Evolutionary conservation across 1,140 invertebrate species (phyloP).

Genomic region (Hylaeus anthracinus): DNA sequence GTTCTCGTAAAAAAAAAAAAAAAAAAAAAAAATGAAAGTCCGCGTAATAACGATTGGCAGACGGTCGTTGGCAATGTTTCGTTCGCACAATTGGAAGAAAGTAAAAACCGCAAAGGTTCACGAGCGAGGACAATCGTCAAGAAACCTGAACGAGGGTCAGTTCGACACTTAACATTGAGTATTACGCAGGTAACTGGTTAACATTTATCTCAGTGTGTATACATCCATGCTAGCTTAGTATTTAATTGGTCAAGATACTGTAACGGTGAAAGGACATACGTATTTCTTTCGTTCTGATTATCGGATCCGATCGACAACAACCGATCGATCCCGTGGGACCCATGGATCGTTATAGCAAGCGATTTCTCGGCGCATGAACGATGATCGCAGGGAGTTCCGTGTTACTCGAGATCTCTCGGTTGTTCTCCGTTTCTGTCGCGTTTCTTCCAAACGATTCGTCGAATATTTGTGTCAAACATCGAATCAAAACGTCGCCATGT

Average conservation of each 20-base stretch:
- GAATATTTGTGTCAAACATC: conserved; percentile 32
- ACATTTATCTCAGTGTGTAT: conserved; percentile 48
- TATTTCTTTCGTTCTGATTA: background rate
- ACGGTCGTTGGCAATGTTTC: conserved; percentile 39
- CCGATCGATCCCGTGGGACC: background rate
- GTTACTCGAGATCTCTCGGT: too few relatives aligned
- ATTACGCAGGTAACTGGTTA: conserved; percentile 47
- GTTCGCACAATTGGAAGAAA: conserved; percentile 35
- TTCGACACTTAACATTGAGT: conserved; percentile 49
- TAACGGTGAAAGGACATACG: conserved; percentile 35
- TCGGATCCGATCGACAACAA: background rate
- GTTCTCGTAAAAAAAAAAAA: background rate
- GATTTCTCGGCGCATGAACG: too few relatives aligned
- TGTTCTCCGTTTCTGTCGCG: background rate
- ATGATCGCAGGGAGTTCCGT: too few relatives aligned
- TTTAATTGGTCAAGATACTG: conserved; percentile 62
- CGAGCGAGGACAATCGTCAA: conserved; percentile 26
- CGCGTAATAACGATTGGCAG: conserved; percentile 35
- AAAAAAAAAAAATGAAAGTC: background rate
- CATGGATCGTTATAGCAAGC: too few relatives aligned
- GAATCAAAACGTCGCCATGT: conserved; percentile 1
- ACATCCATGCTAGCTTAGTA: conserved; percentile 56
- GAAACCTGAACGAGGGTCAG: conserved; percentile 18
- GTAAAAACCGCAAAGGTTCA: conserved; percentile 15
- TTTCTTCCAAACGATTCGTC: background rate